phyloP scores from a whole-genome alignment of 2,888 invertebrate species.

The Melitaea athalia region DNA sequence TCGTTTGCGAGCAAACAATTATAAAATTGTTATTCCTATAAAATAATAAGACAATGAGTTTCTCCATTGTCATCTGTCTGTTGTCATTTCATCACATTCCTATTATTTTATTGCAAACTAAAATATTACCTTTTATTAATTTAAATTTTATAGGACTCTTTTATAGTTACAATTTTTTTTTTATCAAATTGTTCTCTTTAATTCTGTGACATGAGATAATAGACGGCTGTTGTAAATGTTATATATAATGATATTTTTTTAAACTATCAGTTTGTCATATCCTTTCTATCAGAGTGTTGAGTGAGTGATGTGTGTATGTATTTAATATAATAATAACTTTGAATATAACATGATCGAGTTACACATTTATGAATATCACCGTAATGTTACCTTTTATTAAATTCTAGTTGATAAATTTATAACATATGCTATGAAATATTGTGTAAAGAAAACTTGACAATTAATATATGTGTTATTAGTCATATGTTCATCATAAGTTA shows the following conservation, averaged over 20 bases:
- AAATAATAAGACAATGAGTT: too few species aligned
- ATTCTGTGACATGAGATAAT: background rate
- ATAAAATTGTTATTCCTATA: too few species aligned
- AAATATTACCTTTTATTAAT: too few species aligned
- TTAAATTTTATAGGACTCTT: too few species aligned
- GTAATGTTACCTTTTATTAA: constrained; percentile 14
- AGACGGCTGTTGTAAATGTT: background rate
- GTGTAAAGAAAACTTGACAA: too few species aligned
- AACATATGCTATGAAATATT: background rate
- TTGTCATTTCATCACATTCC: too few species aligned
- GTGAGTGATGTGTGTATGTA: background rate
- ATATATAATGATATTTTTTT: constrained; percentile 2
- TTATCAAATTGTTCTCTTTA: background rate
- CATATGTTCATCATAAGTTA: too few species aligned
- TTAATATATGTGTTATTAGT: too few species aligned
- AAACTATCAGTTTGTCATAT: constrained; percentile 14
- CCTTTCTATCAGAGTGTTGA: background rate
- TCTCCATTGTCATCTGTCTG: too few species aligned
- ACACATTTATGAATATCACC: constrained; percentile 5
- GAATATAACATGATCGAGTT: constrained; percentile 29
- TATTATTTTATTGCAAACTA: too few species aligned
- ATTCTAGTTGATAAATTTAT: background rate
- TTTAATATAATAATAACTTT: background rate
- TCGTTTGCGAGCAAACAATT: too few species aligned
- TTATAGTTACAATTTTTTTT: too few species aligned